These are phyloP conservation scores for Bolborhynchus lineola DNA, from an alignment of 2,113 vertebrate species.

Conservation along the genomic window DNA sequence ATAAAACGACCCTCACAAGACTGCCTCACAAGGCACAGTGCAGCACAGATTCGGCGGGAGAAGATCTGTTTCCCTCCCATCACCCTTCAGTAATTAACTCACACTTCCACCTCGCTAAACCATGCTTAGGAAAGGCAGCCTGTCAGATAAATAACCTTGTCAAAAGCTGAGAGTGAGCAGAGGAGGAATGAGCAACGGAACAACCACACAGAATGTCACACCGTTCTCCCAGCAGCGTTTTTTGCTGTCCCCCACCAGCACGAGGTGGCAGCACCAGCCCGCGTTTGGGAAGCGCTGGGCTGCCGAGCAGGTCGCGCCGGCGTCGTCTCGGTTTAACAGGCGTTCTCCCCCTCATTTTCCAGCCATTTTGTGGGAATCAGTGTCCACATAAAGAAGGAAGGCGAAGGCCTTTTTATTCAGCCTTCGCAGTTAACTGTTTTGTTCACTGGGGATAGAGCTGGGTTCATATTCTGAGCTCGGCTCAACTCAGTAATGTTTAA, in stretches of 20 bases:
- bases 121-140: rapidly evolving
- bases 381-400: not conserved
- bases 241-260: not conserved
- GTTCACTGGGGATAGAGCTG: not conserved
- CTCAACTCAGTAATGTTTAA: not conserved
- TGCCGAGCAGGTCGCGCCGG: rapidly evolving
- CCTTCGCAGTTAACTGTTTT: not conserved
- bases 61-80: not conserved
- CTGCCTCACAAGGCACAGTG: not conserved
- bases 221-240: rapidly evolving
- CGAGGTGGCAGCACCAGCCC: not conserved
- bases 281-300: not conserved
- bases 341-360: not conserved
- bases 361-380: not conserved
- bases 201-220: not conserved
- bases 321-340: rapidly evolving
- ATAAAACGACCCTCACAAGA: not conserved
- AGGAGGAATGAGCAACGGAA: rapidly evolving
- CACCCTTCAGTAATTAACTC: not conserved
- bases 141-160: rapidly evolving
- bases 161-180: not conserved
- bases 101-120: not conserved
- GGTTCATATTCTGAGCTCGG: not conserved
- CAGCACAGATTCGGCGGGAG: not conserved
- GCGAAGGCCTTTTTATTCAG: not conserved